phyloP scores from a whole-genome alignment of 1,140 invertebrate genomes.

The Aphelinus atriplicis region DNA sequence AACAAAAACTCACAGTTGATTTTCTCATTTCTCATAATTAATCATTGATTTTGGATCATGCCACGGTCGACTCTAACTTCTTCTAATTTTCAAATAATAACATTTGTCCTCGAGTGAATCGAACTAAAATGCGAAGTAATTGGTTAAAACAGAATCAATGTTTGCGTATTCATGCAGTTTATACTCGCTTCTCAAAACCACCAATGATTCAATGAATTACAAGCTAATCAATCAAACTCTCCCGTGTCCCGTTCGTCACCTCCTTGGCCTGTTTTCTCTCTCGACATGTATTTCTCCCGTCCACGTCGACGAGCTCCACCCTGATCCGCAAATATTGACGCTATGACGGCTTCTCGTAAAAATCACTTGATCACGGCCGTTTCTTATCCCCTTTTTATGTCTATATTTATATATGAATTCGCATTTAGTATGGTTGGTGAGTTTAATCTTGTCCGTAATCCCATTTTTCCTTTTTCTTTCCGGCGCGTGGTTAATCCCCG shows the following conservation, averaged over 20 bases:
- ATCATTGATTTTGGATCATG: too few species aligned
- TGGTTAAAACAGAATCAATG: background rate
- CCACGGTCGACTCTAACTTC: too few species aligned
- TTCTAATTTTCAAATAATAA: too few species aligned
- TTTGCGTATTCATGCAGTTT: conserved; percentile 5
- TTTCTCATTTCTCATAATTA: too few species aligned
- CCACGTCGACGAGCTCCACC: conserved; percentile 37
- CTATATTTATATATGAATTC: conserved; percentile 9
- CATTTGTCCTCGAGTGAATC: too few species aligned
- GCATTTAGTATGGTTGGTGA: background rate
- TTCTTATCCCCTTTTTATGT: background rate
- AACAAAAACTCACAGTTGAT: too few species aligned
- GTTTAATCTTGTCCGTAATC: conserved; percentile 3
- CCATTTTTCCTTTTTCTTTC: background rate
- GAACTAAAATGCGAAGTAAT: background rate
- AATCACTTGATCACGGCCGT: conserved; percentile 53
- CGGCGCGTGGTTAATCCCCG: background rate
- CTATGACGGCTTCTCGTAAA: conserved; percentile 52
- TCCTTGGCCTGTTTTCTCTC: background rate
- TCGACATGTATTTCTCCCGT: background rate
- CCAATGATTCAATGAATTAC: conserved; percentile 27
- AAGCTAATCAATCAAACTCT: conserved; percentile 23
- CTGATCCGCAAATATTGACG: conserved; percentile 54
- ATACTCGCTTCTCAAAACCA: too few species aligned
- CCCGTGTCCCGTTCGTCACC: background rate